phyloP scores from a whole-genome alignment of 2,797 vertebrate genomes.

The Hylomyscus alleni region DNA sequence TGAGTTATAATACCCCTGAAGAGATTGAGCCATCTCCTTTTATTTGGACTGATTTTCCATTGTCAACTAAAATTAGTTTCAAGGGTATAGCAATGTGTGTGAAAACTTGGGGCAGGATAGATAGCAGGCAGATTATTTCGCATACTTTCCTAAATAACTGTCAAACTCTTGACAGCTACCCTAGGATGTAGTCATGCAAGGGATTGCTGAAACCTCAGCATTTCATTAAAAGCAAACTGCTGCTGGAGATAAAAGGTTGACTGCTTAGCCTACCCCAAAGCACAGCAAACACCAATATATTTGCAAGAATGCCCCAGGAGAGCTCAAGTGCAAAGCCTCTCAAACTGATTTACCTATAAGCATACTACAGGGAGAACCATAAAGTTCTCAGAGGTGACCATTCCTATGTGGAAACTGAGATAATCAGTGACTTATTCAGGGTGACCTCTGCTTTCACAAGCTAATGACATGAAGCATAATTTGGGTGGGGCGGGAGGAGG shows the following conservation, averaged over 20 bases:
- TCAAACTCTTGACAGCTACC: slow-evolving; percentile 79
- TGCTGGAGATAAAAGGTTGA: slow-evolving; percentile 75
- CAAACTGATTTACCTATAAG: slow-evolving; percentile 78
- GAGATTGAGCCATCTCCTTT: slow-evolving; percentile 63
- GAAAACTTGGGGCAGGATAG: slow-evolving; percentile 61
- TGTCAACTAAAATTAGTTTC: slow-evolving; percentile 77
- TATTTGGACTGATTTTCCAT: slow-evolving; percentile 72
- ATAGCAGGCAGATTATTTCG: slow-evolving; percentile 66
- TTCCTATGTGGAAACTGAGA: neutral
- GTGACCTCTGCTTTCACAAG: slow-evolving; percentile 12
- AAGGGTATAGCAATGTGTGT: slow-evolving; percentile 66
- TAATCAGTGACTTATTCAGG: slow-evolving; percentile 8
- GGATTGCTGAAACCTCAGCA: slow-evolving; percentile 82
- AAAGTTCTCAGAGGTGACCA: slow-evolving; percentile 38
- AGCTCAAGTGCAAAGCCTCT: slow-evolving; percentile 79
- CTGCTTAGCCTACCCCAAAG: slow-evolving; percentile 81
- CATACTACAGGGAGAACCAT: neutral
- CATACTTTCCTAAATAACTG: slow-evolving; percentile 71
- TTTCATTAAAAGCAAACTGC: slow-evolving; percentile 85
- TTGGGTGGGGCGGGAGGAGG: neutral
- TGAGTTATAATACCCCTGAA: slow-evolving; percentile 69
- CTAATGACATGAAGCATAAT: neutral
- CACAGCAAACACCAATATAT: slow-evolving; percentile 72
- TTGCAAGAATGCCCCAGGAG: slow-evolving; percentile 80
- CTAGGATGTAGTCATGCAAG: slow-evolving; percentile 80